These are phyloP conservation scores for Halcyon badia DNA, from an alignment of 2,797 vertebrate genomes.

Conservation along the genomic window DNA sequence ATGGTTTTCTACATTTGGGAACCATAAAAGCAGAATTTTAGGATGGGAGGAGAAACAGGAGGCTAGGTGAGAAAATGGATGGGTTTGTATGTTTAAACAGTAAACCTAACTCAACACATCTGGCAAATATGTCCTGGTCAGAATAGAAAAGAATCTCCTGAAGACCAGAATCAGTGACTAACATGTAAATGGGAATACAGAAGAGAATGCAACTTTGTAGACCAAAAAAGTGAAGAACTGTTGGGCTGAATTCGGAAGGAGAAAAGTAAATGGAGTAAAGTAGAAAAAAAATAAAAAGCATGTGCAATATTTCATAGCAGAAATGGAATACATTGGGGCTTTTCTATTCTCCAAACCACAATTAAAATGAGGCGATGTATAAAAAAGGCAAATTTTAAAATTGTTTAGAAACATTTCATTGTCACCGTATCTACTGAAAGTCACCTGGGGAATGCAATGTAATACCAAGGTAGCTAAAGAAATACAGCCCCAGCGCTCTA, in stretches of 20 bases:
- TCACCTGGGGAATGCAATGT: neutral
- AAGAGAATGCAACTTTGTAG: neutral
- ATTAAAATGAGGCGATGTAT: neutral
- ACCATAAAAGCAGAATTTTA: neutral
- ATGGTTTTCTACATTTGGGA: neutral
- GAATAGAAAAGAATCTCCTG: neutral
- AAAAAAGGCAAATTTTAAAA: neutral
- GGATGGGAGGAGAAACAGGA: neutral
- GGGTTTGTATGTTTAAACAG: neutral
- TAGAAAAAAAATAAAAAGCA: neutral
- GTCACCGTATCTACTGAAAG: neutral
- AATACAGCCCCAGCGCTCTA: neutral
- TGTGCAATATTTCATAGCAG: neutral
- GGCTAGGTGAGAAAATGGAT: neutral
- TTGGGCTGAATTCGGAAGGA: neutral
- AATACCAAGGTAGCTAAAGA: neutral
- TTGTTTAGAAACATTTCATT: neutral
- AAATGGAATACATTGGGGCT: neutral
- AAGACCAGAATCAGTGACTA: neutral
- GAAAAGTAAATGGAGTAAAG: neutral
- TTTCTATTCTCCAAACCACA: neutral
- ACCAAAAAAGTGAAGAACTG: neutral
- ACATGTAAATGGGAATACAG: rapidly evolving
- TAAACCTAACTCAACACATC: neutral
- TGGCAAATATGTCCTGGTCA: neutral